Evolutionary conservation across 37 sponge, comb jelly and placozoan species (phyloP).

Genomic region (Hexactinellida sp.): DNA sequence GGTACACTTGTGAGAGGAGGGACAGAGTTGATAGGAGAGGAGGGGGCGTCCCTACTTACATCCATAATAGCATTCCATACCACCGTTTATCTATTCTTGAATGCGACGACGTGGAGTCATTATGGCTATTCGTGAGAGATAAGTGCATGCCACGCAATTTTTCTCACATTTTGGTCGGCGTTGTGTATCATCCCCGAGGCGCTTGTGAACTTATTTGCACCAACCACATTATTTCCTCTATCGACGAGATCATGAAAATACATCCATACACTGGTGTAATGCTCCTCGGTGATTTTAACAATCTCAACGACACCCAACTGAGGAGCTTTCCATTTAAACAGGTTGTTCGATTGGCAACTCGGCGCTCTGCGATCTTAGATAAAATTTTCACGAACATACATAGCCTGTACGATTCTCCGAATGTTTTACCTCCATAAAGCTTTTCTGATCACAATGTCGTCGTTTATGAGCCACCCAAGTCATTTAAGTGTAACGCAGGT

Average conservation of each 20-base stretch:
- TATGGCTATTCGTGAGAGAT: too few species aligned
- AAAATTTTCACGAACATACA: not conserved
- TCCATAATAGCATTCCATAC: not conserved
- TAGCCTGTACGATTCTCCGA: not conserved
- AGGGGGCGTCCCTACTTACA: not conserved
- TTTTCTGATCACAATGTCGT: not conserved
- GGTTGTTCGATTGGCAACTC: not conserved
- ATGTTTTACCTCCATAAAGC: not conserved
- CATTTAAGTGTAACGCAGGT: not conserved
- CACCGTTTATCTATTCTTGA: not conserved
- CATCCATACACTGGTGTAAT: too few species aligned
- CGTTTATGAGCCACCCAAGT: not conserved
- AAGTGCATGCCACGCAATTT: not conserved
- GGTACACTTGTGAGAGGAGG: too few species aligned
- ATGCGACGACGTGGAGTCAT: not conserved
- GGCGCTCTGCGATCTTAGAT: not conserved
- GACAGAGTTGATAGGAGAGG: too few species aligned
- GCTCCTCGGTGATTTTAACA: too few species aligned
- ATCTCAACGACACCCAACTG: not conserved
- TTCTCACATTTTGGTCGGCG: not conserved
- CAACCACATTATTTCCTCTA: not conserved
- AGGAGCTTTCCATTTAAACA: not conserved
- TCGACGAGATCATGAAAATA: not conserved
- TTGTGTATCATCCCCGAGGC: not conserved
- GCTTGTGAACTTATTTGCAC: too few species aligned